Percentiles rank a stretch among this genome's conserved stretches.
Conservation (phyloP, 1,140 invertebrate species). For the Camponotus vicinus region DNA sequence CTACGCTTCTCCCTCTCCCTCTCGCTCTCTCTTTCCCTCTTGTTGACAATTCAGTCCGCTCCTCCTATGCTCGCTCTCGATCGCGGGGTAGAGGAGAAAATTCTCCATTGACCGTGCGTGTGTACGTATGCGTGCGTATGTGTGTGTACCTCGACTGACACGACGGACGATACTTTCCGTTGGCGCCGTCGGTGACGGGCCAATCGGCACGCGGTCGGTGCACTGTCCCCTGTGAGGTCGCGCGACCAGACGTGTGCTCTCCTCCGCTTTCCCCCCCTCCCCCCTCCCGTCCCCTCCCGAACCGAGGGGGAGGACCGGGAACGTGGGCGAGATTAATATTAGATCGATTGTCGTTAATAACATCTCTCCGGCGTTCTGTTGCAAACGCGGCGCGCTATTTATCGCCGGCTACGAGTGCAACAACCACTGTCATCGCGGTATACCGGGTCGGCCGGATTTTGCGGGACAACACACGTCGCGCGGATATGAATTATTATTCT, state of each 20-base stretch:
- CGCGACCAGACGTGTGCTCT: constrained; percentile 60
- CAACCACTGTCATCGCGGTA: constrained; percentile 50
- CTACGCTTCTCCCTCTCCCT: neutral
- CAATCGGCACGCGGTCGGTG: constrained; percentile 61
- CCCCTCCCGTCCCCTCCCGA: neutral
- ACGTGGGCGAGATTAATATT: constrained; percentile 75
- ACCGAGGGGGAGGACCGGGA: neutral
- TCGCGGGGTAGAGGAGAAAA: constrained; percentile 3
- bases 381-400: constrained; percentile 33
- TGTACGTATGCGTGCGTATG: neutral
- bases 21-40: neutral
- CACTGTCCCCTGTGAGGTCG: constrained; percentile 72
- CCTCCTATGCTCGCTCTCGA: neutral
- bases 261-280: neutral
- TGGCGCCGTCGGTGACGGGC: constrained; percentile 28
- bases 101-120: neutral
- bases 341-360: constrained; percentile 76
- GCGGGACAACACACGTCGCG: neutral
- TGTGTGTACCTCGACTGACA: neutral
- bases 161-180: constrained; percentile 60
- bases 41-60: neutral
- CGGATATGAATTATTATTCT: constrained; percentile 14
- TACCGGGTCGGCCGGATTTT: neutral
- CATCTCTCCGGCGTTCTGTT: constrained; percentile 46
- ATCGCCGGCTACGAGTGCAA: constrained; percentile 58